Evolutionary conservation across 2,797 vertebrate species (phyloP), one percentile per base, ranked within the genome.

Genomic region (Anguilla megastoma): DNA sequence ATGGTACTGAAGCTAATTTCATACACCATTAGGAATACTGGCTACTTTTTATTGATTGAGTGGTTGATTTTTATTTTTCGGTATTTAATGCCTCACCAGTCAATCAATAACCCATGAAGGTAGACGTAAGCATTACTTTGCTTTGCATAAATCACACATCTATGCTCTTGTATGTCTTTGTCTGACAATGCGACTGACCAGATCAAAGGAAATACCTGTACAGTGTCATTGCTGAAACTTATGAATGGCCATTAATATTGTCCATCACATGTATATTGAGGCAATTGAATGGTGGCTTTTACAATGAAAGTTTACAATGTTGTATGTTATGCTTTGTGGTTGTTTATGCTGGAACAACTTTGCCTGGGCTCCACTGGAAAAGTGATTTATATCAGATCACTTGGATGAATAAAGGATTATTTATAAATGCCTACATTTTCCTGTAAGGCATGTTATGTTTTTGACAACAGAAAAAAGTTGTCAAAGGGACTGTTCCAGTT

Each of bases 201-300:
- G 87, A 87, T 87, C 86, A 58, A 85, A 74, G 52, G 30, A 82
- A 41, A 36, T 84, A 52, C 58, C 48, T 36, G 58, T 9, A n/a
- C 82, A 21, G 18, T 56, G 63, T 74, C 69, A 87, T 87, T 82
- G 76, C 83, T 86, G 69, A 79, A 50, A 76, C 69, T 74, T 79
- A 89, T 89, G 69, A 90, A 90, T 74, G 87, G 48, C 50, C 83
- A 50, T 88, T 52, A 84, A n/a, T 50, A 52, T 41, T 76, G 89
- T 87, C 58, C 85, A 48, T 54, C 85, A 12, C 30, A 60, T 41
- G 21, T 87, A 56, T 48, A 41, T 18, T 30, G 41, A 52, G 76
- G 80, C 63, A 56, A 52, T 80, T 52, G n/a, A 84, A 54, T 18
- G 56, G 56, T 41, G 86, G 41, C 58, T 87, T 74, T 30, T 74